Conservation (phyloP, 2,113 vertebrate genomes). For the Myxocyprinus asiaticus region DNA sequence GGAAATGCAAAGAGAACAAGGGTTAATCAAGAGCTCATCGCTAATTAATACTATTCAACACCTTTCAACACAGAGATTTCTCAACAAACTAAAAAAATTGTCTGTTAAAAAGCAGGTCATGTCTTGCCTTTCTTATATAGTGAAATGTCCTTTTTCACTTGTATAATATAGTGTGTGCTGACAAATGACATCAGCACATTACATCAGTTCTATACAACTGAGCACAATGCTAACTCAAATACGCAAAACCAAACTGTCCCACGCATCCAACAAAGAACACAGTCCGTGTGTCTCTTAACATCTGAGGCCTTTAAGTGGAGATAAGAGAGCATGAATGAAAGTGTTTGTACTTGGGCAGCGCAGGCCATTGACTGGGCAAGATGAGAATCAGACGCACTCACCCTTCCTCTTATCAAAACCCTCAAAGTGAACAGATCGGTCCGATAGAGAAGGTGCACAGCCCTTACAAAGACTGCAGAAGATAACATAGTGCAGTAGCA, state of each 20-base stretch:
- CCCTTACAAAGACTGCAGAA: slow-evolving; percentile 55
- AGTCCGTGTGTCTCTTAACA: slow-evolving; percentile 34
- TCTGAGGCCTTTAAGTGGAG: slow-evolving; percentile 41
- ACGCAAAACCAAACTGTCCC: slow-evolving; percentile 37
- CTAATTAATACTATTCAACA: slow-evolving; percentile 31
- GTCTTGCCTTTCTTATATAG: background rate
- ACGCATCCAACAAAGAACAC: slow-evolving; percentile 37
- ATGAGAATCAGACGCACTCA: slow-evolving; percentile 55
- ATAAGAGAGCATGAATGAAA: slow-evolving; percentile 48
- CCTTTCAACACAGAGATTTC: slow-evolving; percentile 8
- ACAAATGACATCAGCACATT: slow-evolving; percentile 39
- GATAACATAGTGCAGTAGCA: slow-evolving; percentile 44
- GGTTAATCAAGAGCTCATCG: slow-evolving; percentile 20
- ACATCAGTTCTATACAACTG: background rate
- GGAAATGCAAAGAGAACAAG: slow-evolving; percentile 1
- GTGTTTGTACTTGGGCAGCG: slow-evolving; percentile 42
- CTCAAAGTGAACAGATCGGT: slow-evolving; percentile 48
- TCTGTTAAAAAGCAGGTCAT: background rate
- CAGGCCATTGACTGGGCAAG: slow-evolving; percentile 53
- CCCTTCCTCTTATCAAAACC: slow-evolving; percentile 51
- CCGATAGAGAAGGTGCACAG: slow-evolving; percentile 47
- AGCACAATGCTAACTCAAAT: slow-evolving; percentile 11
- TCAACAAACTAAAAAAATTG: background rate
- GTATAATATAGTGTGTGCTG: slow-evolving; percentile 9
- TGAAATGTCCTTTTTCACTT: background rate